These are phyloP conservation scores for Synergus umbraculus DNA, from an alignment of 2,888 invertebrate species.

Conservation along the genomic window DNA sequence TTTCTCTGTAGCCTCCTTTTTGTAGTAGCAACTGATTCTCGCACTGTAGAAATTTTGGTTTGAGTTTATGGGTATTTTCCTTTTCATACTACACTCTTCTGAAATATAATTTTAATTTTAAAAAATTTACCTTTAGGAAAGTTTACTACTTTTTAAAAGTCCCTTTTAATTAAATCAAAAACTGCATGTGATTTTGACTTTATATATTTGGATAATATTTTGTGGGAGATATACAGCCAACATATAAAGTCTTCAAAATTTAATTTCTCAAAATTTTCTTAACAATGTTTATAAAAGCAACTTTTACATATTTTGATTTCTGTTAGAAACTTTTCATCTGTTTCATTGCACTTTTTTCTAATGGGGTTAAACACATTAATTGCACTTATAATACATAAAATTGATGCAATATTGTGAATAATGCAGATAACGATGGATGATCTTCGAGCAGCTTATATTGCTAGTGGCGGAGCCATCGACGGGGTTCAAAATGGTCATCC, in stretches of 20 bases:
- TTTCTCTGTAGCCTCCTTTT: background rate
- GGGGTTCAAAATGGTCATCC: conserved; percentile 67
- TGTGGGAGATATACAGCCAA: background rate
- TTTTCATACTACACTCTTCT: background rate
- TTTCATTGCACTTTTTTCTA: conserved; percentile 22
- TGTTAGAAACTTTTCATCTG: background rate
- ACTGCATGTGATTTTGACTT: background rate
- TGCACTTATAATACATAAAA: background rate
- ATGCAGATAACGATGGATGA: conserved; percentile 90
- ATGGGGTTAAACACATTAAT: background rate
- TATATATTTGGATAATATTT: background rate
- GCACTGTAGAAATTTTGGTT: conserved; percentile 10
- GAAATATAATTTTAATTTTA: background rate
- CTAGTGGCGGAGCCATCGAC: conserved; percentile 71
- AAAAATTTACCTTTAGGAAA: background rate
- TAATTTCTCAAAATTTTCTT: background rate
- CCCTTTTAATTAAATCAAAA: background rate
- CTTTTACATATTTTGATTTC: background rate
- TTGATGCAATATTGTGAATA: conserved; percentile 56
- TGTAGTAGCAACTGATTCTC: background rate
- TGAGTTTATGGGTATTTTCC: background rate
- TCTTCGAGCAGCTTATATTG: conserved; percentile 82
- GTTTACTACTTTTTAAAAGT: background rate
- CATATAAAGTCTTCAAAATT: background rate
- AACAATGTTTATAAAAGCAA: too few species aligned